phyloP scores from a whole-genome alignment of 1,140 invertebrate species.

The Hyles vespertilio region DNA sequence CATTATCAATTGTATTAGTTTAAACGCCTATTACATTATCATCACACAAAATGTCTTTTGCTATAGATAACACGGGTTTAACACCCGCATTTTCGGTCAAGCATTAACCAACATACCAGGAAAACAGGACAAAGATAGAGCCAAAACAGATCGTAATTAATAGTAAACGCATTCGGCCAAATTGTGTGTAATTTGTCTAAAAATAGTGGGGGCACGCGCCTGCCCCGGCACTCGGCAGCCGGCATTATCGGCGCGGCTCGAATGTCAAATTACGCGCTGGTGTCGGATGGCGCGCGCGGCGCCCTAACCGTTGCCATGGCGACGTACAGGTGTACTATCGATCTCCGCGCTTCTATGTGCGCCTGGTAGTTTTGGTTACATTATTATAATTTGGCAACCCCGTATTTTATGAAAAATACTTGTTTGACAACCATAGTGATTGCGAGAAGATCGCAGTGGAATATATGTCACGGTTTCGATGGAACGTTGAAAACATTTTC shows the following conservation, averaged over 20 bases:
- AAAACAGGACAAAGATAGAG: neutral
- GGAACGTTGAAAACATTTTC: too few relatives aligned
- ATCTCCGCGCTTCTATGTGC: conserved; percentile 5
- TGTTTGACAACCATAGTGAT: too few relatives aligned
- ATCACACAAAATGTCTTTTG: too few relatives aligned
- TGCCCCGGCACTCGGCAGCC: conserved; percentile 51
- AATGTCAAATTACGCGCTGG: conserved; percentile 72
- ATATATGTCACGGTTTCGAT: too few relatives aligned
- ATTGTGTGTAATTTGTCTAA: conserved; percentile 50
- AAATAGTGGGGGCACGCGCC: conserved; percentile 45
- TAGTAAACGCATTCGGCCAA: conserved; percentile 12
- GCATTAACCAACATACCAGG: too few relatives aligned
- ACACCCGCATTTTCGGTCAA: too few relatives aligned
- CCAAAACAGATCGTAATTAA: neutral
- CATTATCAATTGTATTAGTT: too few relatives aligned
- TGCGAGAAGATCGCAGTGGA: too few relatives aligned
- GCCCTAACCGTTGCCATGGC: conserved; percentile 67
- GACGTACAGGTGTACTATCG: conserved; percentile 31
- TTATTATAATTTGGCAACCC: conserved; percentile 1
- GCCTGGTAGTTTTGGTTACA: conserved; percentile 10
- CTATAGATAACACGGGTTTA: too few relatives aligned
- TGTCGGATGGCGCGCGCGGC: conserved; percentile 52
- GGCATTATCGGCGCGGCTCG: conserved; percentile 66
- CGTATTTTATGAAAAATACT: too few relatives aligned
- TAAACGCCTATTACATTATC: too few relatives aligned